These are phyloP conservation scores for Himalopsyche japonica DNA, from an alignment of 2,888 invertebrate species.

Conservation along the genomic window DNA sequence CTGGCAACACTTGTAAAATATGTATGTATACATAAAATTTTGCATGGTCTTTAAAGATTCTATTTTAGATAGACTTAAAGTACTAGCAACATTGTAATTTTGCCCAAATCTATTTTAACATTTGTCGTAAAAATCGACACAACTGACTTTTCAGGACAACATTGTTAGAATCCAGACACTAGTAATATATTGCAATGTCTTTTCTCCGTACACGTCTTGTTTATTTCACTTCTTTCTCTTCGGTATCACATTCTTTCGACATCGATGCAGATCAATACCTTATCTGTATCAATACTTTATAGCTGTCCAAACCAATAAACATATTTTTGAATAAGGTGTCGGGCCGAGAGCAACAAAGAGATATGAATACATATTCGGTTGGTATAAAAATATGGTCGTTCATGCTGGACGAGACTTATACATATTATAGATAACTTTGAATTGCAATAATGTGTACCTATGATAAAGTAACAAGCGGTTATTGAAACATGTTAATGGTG, in stretches of 20 bases:
- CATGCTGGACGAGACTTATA: not conserved
- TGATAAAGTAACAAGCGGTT: not conserved
- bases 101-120: too few relatives aligned
- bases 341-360: not conserved
- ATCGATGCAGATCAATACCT: not conserved
- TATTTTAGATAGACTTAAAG: too few relatives aligned
- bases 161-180: too few relatives aligned
- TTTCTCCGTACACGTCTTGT: not conserved
- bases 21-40: too few relatives aligned
- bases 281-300: not conserved
- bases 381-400: not conserved
- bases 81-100: too few relatives aligned
- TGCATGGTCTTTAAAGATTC: too few relatives aligned
- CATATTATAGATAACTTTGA: not conserved
- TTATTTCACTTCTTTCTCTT: not conserved
- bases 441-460: not conserved
- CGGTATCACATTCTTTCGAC: not conserved
- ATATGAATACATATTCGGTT: not conserved
- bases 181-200: not conserved
- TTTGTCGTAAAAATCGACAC: too few relatives aligned
- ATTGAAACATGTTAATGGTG: not conserved
- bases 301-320: not conserved
- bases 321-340: not conserved
- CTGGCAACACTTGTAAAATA: too few relatives aligned
- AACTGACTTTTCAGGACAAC: too few relatives aligned